phyloP scores from a whole-genome alignment of 2,797 vertebrate genomes.

The Rhodeus uyekii region DNA sequence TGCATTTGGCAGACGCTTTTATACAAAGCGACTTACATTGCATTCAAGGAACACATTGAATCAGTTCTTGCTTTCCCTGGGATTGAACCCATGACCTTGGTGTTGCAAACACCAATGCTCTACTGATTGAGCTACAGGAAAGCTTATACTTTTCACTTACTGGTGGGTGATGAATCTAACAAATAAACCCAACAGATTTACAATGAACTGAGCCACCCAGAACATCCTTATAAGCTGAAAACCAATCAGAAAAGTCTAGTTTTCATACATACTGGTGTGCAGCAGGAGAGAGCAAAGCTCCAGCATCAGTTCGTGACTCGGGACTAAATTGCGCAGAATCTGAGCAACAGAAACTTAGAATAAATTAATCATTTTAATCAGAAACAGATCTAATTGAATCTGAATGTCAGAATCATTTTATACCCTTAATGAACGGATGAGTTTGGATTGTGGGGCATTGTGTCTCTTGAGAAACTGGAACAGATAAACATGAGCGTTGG shows the following conservation, averaged over 20 bases:
- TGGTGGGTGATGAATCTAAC: too few species aligned
- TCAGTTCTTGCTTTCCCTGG: too few species aligned
- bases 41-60: too few species aligned
- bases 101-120: too few species aligned
- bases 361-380: neutral
- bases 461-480: conserved; percentile 84
- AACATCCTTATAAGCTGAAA: neutral
- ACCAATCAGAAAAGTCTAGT: too few species aligned
- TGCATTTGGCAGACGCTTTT: too few species aligned
- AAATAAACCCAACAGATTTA: too few species aligned
- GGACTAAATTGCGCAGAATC: conserved; percentile 81
- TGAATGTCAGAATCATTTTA: neutral
- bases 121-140: too few species aligned
- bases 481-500: conserved; percentile 90
- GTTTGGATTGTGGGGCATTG: conserved; percentile 65
- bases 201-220: neutral
- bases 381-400: too few species aligned
- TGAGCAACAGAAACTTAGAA: conserved; percentile 63
- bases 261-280: conserved; percentile 63
- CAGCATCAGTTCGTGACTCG: conserved; percentile 92
- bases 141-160: too few species aligned
- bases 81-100: too few species aligned
- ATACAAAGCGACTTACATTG: too few species aligned
- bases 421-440: conserved; percentile 84
- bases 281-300: conserved; percentile 77